Evolutionary conservation across 2,113 vertebrate genomes (phyloP), one percentile per base, ranked within the genome.

Genomic region (Corapipo altera): DNA sequence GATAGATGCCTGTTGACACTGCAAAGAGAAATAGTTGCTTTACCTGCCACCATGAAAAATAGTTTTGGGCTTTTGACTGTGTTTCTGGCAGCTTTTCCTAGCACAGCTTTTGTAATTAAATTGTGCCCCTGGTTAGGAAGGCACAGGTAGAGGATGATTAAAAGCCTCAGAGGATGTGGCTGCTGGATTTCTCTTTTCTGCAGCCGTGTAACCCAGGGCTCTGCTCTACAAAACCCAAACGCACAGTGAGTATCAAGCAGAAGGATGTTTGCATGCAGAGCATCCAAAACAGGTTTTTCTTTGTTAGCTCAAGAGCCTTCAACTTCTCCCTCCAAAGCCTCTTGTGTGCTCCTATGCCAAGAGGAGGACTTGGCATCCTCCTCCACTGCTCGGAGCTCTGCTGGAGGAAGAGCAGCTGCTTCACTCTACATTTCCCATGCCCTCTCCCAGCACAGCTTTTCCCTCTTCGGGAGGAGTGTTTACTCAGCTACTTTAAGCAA

Each of bases 81-180:
- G 33, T n/a, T 86, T 88, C 81, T 93, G 92, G 88, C 92, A 91
- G 73, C 90, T 84, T 44, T 52, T 43, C 27, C 46, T 51, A 78
- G 79, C 39, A 24, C 55, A 74, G 85, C 61, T 94, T 92, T 94
- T 93, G 72, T 94, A 95, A 96, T 96, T 94, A 93, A 94, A 86
- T 73, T 61, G 72, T 92, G 88, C 90, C 82, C 74, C 82, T 95
- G 85, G 83, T 95, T 88, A 84, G 85, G 78, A 90, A 77, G 73
- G 82, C 69, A n/a, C 65, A 44, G 49, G 65, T 76, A 80, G 81
- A 39, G 62, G 72, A 64, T 67, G 70, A 72, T 90, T 85, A 88
- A 92, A 84, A 81, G 82, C 92, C 58, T 41, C 33, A 23, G 72
- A 80, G 89, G 46, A 88, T 62, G 33, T 39, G 59, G 28, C 22